Evolutionary conservation across 92 coral and sea anemone species (phyloP).

Genomic region (Epizoanthus illoricatus): DNA sequence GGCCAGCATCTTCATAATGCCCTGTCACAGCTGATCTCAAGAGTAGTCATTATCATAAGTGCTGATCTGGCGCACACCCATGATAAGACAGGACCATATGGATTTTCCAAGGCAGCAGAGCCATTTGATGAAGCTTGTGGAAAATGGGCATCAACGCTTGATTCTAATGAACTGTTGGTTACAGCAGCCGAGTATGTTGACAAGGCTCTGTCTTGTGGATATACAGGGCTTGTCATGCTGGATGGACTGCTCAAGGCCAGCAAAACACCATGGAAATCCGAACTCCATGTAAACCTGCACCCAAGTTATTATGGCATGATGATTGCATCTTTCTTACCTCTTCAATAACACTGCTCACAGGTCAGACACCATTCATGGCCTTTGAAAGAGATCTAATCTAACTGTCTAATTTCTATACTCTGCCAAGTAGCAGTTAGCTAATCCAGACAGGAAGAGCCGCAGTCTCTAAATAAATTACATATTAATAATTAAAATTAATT

Average conservation of each 20-base stretch:
- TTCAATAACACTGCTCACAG: neutral
- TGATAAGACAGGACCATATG: conserved; percentile 72
- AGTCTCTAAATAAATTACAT: too few species aligned
- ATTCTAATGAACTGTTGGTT: conserved; percentile 47
- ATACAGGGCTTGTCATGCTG: conserved; percentile 72
- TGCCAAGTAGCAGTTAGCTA: too few species aligned
- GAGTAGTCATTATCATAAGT: conserved; percentile 59
- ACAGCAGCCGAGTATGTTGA: conserved; percentile 64
- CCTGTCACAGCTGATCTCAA: conserved; percentile 40
- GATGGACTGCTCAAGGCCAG: conserved; percentile 67
- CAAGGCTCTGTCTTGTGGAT: conserved; percentile 76
- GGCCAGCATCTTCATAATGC: conserved; percentile 45
- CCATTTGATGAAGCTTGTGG: conserved; percentile 81
- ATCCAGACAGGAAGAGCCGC: too few species aligned
- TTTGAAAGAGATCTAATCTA: too few species aligned
- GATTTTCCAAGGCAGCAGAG: conserved; percentile 73
- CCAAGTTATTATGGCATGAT: conserved; percentile 87
- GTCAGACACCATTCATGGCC: too few species aligned
- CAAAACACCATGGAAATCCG: conserved; percentile 48
- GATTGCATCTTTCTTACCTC: conserved; percentile 67
- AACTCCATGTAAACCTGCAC: conserved; percentile 58
- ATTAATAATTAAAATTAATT: too few species aligned
- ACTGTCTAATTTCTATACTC: too few species aligned
- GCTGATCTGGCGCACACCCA: conserved; percentile 81
- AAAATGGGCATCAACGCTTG: conserved; percentile 56